Evolutionary conservation across 1,140 invertebrate species (phyloP).

Genomic region (Camponotus floridanus): DNA sequence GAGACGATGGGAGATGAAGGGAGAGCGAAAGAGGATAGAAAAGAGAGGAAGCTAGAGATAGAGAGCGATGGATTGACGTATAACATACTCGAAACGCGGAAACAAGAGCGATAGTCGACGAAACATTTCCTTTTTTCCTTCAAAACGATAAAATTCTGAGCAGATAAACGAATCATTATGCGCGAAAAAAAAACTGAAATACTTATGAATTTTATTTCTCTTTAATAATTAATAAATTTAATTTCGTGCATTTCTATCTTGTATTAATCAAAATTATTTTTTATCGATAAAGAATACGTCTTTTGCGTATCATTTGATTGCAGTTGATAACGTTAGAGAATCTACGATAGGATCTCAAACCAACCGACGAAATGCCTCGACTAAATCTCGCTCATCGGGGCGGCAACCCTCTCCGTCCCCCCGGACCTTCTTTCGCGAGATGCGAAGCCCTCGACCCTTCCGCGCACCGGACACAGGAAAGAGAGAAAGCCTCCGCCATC

Average conservation of each 20-base stretch:
- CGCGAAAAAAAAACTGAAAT: background rate
- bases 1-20: conserved; percentile 37
- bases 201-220: background rate
- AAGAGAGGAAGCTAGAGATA: conserved; percentile 29
- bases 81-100: conserved; percentile 28
- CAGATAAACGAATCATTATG: background rate
- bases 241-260: background rate
- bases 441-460: conserved; percentile 53
- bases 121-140: background rate
- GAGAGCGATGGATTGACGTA: conserved; percentile 45
- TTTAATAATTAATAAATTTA: too few species aligned
- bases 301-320: background rate
- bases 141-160: background rate
- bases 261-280: conserved; percentile 1
- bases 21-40: conserved; percentile 42
- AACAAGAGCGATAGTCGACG: conserved; percentile 49
- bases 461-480: conserved; percentile 57
- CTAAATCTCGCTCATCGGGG: conserved; percentile 20
- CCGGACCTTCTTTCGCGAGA: conserved; percentile 56
- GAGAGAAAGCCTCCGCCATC: conserved; percentile 65
- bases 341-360: background rate
- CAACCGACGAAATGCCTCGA: conserved; percentile 7
- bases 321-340: conserved; percentile 24
- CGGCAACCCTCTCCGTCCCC: conserved; percentile 4
- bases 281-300: background rate